Percentiles rank a stretch among this genome's conserved stretches.
phyloP scores from a whole-genome alignment of 2,888 invertebrate genomes.

The Caenorhabditis sp. region DNA sequence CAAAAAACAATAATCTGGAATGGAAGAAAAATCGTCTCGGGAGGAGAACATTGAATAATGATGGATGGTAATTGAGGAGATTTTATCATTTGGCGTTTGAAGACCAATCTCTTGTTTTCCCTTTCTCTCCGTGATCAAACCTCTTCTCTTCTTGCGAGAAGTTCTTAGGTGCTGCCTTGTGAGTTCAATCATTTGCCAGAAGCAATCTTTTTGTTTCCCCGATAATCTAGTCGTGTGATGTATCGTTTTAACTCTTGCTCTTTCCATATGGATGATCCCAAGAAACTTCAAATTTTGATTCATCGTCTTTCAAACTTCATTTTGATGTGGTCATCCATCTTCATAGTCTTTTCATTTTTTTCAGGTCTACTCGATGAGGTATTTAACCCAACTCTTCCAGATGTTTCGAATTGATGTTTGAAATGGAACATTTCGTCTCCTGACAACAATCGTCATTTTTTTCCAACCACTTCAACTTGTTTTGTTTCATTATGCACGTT shows the following conservation, averaged over 20 bases:
- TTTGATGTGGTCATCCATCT: too few relatives aligned
- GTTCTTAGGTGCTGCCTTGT: background rate
- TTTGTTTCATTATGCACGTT: conserved; percentile 32
- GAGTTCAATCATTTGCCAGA: too few relatives aligned
- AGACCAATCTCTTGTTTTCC: conserved; percentile 38
- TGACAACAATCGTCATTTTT: conserved; percentile 29
- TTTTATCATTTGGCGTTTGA: conserved; percentile 24
- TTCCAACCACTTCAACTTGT: conserved; percentile 10
- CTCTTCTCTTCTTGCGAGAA: conserved; percentile 4
- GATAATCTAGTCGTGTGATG: conserved; percentile 12
- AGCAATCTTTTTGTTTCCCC: background rate
- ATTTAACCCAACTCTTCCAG: conserved; percentile 19
- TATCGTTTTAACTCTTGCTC: conserved; percentile 5
- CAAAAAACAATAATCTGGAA: conserved; percentile 33
- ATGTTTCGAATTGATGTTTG: conserved; percentile 21
- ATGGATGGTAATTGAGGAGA: conserved; percentile 46
- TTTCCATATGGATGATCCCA: conserved; percentile 6
- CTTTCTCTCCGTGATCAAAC: conserved; percentile 37
- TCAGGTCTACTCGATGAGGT: background rate
- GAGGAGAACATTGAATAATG: conserved; percentile 24
- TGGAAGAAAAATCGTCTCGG: conserved; percentile 2
- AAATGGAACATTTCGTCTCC: background rate
- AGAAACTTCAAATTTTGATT: conserved; percentile 6
- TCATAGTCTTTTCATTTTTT: background rate
- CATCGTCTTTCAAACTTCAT: background rate